A percentile compares a stretch with the other conserved stretches of the same genome.
Conservation (phyloP, 2,888 invertebrate species). For the Brachyptera risi region DNA sequence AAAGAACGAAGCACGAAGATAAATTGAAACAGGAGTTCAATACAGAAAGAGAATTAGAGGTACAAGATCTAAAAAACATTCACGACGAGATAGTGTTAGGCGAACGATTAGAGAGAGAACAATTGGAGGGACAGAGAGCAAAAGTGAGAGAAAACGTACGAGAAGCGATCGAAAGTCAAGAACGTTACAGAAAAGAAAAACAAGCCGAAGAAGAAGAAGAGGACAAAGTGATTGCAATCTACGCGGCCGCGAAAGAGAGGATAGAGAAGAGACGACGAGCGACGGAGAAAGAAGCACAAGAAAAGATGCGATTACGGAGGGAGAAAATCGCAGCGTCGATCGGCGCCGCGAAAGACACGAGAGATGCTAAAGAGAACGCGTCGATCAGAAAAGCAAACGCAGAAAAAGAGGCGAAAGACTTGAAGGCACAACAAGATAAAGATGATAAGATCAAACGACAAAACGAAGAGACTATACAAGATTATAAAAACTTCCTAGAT, state of each 20-base stretch:
- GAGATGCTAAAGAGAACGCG: background rate
- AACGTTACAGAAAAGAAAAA: background rate
- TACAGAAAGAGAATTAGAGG: background rate
- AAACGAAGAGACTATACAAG: background rate
- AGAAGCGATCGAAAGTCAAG: background rate
- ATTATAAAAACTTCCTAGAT: background rate
- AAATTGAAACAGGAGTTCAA: background rate
- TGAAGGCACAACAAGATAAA: background rate
- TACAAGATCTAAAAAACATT: background rate
- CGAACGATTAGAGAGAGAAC: background rate
- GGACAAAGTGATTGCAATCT: background rate
- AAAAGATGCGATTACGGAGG: background rate
- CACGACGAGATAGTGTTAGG: background rate
- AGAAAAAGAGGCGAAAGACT: background rate
- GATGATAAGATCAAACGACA: background rate
- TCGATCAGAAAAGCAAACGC: background rate
- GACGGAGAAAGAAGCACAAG: background rate
- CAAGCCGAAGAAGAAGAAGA: background rate
- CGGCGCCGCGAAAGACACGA: background rate
- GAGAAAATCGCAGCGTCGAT: background rate
- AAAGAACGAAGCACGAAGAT: background rate
- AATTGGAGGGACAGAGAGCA: background rate
- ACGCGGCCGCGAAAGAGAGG: background rate
- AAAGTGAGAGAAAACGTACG: background rate
- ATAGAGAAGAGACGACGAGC: background rate